A percentile compares a stretch with the other conserved stretches of the same genome.
Conservation (phyloP, 1,140 invertebrate genomes). For the Lasaia peninsularis region DNA sequence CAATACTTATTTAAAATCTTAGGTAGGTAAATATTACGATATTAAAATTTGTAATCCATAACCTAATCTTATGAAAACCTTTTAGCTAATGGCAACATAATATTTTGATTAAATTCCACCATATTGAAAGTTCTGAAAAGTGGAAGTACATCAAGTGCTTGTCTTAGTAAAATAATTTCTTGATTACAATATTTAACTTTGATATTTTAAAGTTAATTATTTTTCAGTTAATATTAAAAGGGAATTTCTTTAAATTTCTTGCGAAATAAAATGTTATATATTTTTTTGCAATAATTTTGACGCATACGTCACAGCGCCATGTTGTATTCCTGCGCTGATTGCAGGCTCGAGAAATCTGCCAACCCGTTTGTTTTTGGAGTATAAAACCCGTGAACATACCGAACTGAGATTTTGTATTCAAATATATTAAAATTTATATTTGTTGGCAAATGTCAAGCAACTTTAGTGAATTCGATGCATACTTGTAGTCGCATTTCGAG, state of each 20-base stretch:
- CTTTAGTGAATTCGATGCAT: slow-evolving; percentile 70
- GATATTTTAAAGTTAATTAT: slow-evolving; percentile 17
- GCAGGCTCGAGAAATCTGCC: slow-evolving; percentile 77
- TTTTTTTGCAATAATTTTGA: slow-evolving; percentile 69
- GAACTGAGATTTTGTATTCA: slow-evolving; percentile 76
- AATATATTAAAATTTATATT: slow-evolving; percentile 77
- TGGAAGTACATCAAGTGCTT: slow-evolving; percentile 68
- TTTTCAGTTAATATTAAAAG: slow-evolving; percentile 10
- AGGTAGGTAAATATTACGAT: too few species aligned
- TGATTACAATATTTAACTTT: slow-evolving; percentile 26
- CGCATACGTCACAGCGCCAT: slow-evolving; percentile 77
- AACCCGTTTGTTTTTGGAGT: slow-evolving; percentile 77
- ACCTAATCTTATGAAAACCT: too few species aligned
- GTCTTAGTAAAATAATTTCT: slow-evolving; percentile 54
- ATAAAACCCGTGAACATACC: slow-evolving; percentile 72
- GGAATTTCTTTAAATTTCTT: background rate
- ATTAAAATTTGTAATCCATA: background rate
- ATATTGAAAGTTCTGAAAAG: slow-evolving; percentile 68
- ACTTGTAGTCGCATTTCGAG: slow-evolving; percentile 68
- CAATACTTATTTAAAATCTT: too few species aligned
- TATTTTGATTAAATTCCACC: slow-evolving; percentile 62
- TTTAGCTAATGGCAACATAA: slow-evolving; percentile 40
- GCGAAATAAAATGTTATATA: slow-evolving; percentile 25
- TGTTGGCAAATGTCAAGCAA: slow-evolving; percentile 73
- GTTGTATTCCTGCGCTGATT: slow-evolving; percentile 78